Evolutionary conservation across 2,797 vertebrate species (phyloP).

Genomic region (Odontamblyopus lacepedii): DNA sequence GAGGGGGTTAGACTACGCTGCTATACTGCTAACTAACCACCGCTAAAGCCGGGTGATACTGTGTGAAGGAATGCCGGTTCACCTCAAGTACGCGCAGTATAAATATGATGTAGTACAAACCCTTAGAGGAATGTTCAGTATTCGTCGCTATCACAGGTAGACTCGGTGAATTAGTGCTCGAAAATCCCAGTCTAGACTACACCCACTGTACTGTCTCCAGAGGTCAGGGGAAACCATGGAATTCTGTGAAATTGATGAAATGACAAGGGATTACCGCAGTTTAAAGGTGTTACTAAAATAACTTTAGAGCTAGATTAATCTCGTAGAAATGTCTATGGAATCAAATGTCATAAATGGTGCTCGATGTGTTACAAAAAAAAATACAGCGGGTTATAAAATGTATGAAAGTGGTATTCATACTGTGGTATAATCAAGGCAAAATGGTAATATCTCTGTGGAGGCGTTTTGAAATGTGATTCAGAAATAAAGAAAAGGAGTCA

Average conservation of each 20-base stretch:
- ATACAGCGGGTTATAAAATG: too few relatives aligned
- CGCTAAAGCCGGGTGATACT: conserved; percentile 53
- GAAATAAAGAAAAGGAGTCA: not conserved
- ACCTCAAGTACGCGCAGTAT: conserved; percentile 22
- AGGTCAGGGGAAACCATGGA: conserved; percentile 40
- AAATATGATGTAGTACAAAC: conserved; percentile 20
- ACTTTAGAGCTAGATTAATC: too few relatives aligned
- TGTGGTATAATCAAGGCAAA: too few relatives aligned
- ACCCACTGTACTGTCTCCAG: conserved; percentile 31
- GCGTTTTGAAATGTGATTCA: not conserved
- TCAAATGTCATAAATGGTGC: too few relatives aligned
- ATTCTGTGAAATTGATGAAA: conserved; percentile 42
- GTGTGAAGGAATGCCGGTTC: conserved; percentile 53
- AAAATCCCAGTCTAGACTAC: conserved; percentile 46
- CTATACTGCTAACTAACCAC: conserved; percentile 52
- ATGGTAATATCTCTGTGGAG: conserved; percentile 6
- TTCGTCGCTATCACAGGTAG: conserved; percentile 21
- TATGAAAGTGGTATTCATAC: too few relatives aligned
- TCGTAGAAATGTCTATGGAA: too few relatives aligned
- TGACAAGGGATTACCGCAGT: conserved; percentile 19
- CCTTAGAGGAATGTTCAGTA: conserved; percentile 47
- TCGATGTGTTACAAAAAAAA: too few relatives aligned
- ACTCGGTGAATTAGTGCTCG: conserved; percentile 21
- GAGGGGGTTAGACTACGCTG: conserved; percentile 1
- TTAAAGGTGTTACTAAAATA: not conserved